phyloP scores from a whole-genome alignment of 1,140 invertebrate species.

The Camponotus vicinus region DNA sequence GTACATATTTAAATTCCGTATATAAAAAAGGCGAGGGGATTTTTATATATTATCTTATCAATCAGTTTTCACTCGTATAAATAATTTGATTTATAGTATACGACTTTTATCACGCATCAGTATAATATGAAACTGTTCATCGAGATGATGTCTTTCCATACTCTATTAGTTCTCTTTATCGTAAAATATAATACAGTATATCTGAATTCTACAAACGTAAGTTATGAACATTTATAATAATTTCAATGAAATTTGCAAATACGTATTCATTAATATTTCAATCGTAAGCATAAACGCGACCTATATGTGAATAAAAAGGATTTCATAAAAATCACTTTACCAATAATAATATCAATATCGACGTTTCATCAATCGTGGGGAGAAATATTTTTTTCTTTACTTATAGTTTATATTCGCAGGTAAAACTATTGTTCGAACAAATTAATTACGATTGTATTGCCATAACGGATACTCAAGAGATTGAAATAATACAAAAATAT shows the following conservation, averaged over 20 bases:
- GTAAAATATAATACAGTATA: neutral
- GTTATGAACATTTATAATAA: neutral
- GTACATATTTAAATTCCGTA: too few species aligned
- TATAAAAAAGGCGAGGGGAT: too few species aligned
- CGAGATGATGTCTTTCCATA: constrained; percentile 2
- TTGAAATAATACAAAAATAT: constrained; percentile 42
- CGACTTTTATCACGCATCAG: constrained; percentile 6
- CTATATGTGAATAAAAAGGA: too few species aligned
- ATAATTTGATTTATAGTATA: constrained; percentile 11
- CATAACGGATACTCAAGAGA: neutral
- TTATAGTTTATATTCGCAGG: neutral
- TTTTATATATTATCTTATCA: neutral
- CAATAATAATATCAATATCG: neutral
- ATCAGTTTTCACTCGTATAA: neutral
- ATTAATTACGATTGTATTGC: neutral
- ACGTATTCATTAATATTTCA: too few species aligned
- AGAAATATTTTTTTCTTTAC: neutral
- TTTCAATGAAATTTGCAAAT: neutral
- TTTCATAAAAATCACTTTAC: too few species aligned
- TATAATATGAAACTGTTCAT: neutral
- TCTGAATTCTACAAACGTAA: neutral
- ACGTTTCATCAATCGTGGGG: neutral
- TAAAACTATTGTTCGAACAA: neutral
- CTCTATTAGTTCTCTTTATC: neutral
- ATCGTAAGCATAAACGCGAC: too few species aligned